Evolutionary conservation across 2,888 invertebrate species (phyloP).

Genomic region (Agonopterix alstromeriana): DNA sequence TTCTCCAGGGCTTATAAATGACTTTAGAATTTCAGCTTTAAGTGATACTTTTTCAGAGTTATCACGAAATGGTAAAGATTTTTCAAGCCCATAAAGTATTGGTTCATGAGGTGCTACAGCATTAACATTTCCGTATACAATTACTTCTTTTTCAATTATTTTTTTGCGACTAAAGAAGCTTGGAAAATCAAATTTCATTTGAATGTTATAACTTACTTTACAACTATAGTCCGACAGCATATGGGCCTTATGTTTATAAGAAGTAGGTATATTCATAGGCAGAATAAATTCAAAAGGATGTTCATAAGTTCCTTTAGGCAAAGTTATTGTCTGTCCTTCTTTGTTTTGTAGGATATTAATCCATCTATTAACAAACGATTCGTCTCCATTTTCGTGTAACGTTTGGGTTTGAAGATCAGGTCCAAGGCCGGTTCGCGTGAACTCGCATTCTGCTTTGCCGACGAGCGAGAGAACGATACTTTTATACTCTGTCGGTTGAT

Average conservation of each 20-base stretch:
- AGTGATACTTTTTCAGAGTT: conserved; percentile 15
- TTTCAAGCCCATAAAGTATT: conserved; percentile 14
- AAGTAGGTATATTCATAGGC: conserved; percentile 21
- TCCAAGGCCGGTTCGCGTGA: not conserved
- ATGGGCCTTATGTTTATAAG: conserved; percentile 13
- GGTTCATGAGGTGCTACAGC: conserved; percentile 10
- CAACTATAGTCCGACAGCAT: not conserved
- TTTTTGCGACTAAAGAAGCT: conserved; percentile 15
- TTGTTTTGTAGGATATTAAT: not conserved
- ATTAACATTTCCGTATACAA: conserved; percentile 14
- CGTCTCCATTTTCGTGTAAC: not conserved
- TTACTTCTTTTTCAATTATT: conserved; percentile 13
- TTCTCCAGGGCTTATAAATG: conserved; percentile 12
- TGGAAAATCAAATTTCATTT: conserved; percentile 15
- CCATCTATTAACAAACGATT: not conserved
- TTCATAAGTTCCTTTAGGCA: conserved; percentile 11
- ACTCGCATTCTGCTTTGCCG: conserved; percentile 18
- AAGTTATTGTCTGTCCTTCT: not conserved
- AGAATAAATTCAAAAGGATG: conserved; percentile 17
- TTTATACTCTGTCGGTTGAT: conserved; percentile 16
- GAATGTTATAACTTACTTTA: conserved; percentile 18
- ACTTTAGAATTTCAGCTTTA: conserved; percentile 13
- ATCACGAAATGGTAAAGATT: conserved; percentile 16
- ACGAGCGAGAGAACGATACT: conserved; percentile 15
- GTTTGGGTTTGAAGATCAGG: not conserved